Percentiles rank a stretch among this genome's conserved stretches.
These are phyloP conservation scores for Carterocephalus palaemon DNA, from an alignment of 2,888 invertebrate species.

Conservation along the genomic window DNA sequence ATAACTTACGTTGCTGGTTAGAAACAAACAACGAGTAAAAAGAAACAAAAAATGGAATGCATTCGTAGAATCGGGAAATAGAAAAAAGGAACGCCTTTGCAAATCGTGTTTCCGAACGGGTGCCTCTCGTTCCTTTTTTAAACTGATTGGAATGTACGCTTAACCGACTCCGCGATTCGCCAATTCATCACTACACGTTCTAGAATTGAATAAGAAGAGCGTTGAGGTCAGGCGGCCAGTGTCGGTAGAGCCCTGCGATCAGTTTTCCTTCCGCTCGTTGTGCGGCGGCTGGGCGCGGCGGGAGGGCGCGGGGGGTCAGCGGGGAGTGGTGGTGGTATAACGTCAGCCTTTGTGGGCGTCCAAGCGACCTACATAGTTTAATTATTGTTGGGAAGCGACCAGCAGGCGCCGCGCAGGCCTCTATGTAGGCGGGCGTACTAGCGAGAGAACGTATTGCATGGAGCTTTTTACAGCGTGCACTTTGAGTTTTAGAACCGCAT, in stretches of 20 bases:
- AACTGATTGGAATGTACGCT: conserved; percentile 24
- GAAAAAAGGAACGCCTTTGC: conserved; percentile 22
- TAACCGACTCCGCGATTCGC: conserved; percentile 20
- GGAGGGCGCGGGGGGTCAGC: conserved; percentile 38
- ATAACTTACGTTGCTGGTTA: conserved; percentile 2
- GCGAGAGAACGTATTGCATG: conserved; percentile 36
- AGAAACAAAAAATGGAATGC: conserved; percentile 10
- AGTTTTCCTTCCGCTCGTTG: conserved; percentile 20
- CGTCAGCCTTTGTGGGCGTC: conserved; percentile 66
- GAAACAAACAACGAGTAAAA: conserved; percentile 6
- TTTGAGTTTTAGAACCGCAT: conserved; percentile 6
- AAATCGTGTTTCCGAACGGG: conserved; percentile 22
- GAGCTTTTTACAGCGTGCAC: conserved; percentile 13
- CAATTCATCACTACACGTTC: conserved; percentile 44
- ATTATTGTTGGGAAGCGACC: conserved; percentile 72
- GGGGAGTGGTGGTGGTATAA: conserved; percentile 45
- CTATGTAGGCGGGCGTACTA: conserved; percentile 58
- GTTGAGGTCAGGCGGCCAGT: conserved; percentile 30
- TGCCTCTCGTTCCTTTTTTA: conserved; percentile 18
- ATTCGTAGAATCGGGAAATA: conserved; percentile 24
- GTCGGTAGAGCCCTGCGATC: conserved; percentile 19
- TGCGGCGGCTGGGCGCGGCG: conserved; percentile 9
- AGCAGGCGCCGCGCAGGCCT: conserved; percentile 65
- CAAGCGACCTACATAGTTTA: conserved; percentile 72
- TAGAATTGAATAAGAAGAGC: conserved; percentile 58